Percentiles rank a stretch among this genome's conserved stretches.
Conservation (phyloP, 2,113 vertebrate species). For the Elaphurus davidianus region DNA sequence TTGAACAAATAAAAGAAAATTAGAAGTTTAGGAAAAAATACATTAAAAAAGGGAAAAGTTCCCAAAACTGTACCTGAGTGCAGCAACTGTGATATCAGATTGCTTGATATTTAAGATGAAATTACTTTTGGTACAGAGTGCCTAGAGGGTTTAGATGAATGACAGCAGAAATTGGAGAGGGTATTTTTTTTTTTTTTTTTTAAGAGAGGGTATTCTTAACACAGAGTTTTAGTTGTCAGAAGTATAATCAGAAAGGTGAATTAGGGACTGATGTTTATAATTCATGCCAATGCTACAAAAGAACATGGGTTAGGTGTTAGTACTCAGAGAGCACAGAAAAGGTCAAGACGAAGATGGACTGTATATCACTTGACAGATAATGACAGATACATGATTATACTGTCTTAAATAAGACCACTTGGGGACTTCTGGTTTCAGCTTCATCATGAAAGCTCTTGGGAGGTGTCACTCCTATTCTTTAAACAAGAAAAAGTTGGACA, state of each 20-base stretch:
- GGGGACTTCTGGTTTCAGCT: background rate
- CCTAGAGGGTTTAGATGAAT: background rate
- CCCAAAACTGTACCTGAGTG: background rate
- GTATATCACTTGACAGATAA: background rate
- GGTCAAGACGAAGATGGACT: background rate
- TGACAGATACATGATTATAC: background rate
- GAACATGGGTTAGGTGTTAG: background rate
- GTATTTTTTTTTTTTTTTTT: background rate
- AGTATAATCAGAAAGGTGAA: background rate
- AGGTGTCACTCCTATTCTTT: background rate
- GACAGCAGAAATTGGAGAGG: background rate
- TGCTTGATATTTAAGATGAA: background rate
- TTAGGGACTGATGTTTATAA: background rate
- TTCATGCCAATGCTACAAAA: background rate
- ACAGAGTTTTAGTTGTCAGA: background rate
- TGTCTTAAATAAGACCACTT: background rate
- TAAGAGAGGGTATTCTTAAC: background rate
- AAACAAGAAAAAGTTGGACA: background rate
- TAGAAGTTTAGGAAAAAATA: background rate
- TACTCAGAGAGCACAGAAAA: background rate
- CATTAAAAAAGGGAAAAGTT: background rate
- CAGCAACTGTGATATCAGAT: background rate
- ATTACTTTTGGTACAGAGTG: background rate
- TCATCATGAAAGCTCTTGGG: background rate
- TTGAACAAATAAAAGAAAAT: background rate